Base-by-base conservation (phyloP, 2,888 invertebrate species). In the Pammene fasciana region DNA sequence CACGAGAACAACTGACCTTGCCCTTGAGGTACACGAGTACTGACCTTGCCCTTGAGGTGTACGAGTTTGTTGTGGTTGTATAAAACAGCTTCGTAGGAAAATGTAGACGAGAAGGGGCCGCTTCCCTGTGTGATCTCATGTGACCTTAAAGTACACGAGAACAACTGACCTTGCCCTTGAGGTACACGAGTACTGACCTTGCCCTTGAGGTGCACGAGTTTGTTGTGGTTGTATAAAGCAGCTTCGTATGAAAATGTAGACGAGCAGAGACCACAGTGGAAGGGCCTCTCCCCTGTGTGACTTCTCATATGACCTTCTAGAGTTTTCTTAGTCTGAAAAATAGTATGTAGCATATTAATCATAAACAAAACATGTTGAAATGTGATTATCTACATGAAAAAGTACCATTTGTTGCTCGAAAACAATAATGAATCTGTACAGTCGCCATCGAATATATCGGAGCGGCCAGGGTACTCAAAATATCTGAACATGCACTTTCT, bases 41-140 rank as follows among this genome's bases (percentile, higher is more conserved):
- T 60, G 7, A 84, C 86, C 85, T 83, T 83, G 1, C 65, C 71
- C 14, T 77, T 75, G 6, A 75, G 75, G 43, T 90, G 89, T 48
- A 89, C 84, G 0, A 86, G 82, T 5, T 81, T 81, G 72, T 80
- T 84, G 77, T 90, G 90, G 75, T 89, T 89, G 78, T 88, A 87
- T 0, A 89, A 79, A 0, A 89, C 88, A 0, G 89, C 87, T 38
- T 83, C 80, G 78, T 90, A 86, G 0, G 84, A 82, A 79, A 89
- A 90, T 0, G 84, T 77, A 43, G 89, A 77, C 8, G 81, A 75
- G 46, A 90, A 90, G 0, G 0, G 90, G 89, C 0, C 89, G 73
- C 77, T 86, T 88, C 26, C 26, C 26, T 26, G 26, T 26, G 26
- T 26, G 26, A 26, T 26, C 4, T 26, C 26, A 26, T 26, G 4